These are phyloP conservation scores for Emmelina monodactyla DNA, from an alignment of 2,888 invertebrate genomes.

Conservation along the genomic window DNA sequence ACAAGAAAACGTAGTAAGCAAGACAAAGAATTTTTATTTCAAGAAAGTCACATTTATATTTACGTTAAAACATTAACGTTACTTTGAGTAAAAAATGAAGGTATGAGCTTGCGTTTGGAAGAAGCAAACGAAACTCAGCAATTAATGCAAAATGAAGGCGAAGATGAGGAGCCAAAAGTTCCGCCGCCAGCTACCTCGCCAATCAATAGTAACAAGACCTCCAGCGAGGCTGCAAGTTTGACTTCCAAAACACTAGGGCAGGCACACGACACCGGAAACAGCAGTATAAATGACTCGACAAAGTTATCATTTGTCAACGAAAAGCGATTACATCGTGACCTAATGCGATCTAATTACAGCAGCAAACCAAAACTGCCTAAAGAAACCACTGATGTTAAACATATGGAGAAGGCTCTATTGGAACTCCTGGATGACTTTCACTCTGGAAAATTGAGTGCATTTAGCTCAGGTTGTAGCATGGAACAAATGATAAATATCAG, in stretches of 20 bases:
- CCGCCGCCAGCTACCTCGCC: constrained; percentile 45
- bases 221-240: constrained; percentile 49
- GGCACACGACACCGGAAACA: constrained; percentile 41
- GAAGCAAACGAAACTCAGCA: constrained; percentile 59
- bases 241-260: constrained; percentile 41
- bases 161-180: constrained; percentile 49
- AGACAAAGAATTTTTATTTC: too few relatives aligned
- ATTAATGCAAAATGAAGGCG: constrained; percentile 58
- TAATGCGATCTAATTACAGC: constrained; percentile 41
- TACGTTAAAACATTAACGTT: too few relatives aligned
- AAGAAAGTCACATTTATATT: too few relatives aligned
- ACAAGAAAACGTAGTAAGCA: too few relatives aligned
- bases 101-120: constrained; percentile 53
- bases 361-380: constrained; percentile 61
- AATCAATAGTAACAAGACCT: constrained; percentile 51
- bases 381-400: constrained; percentile 94
- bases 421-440: constrained; percentile 91
- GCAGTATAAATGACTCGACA: constrained; percentile 50
- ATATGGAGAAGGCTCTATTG: constrained; percentile 93
- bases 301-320: constrained; percentile 56
- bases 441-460: constrained; percentile 88
- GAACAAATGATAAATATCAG: constrained; percentile 97
- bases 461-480: constrained; percentile 92
- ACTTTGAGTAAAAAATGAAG: too few relatives aligned
- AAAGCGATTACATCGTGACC: constrained; percentile 40